Base-by-base conservation (phyloP, 2,797 vertebrate genomes). In the Somateria mollissima region DNA sequence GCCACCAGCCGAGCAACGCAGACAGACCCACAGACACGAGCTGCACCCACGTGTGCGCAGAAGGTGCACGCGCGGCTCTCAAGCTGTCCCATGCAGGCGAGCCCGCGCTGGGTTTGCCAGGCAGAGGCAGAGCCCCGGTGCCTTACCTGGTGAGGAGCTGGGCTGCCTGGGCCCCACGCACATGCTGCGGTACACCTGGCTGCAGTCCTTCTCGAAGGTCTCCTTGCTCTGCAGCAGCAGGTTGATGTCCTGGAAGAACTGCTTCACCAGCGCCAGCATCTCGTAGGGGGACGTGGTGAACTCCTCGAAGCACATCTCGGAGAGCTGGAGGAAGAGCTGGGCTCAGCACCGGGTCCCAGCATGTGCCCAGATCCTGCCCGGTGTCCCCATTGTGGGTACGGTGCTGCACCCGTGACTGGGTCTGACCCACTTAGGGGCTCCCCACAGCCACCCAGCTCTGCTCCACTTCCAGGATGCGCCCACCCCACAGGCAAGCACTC, bases 181-280 rank as follows among this genome's bases (percentile, higher is more conserved):
- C 32, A 25, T 9, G 10, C 89, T 85, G 57, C 81, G 58, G 82
- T 98, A 98, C 30, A 92, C 89, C 3, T 25, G 66, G 39, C 81
- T 98, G 96, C 98, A 98, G 56, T 98, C 95, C 75, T 93, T 97
- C 87, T 72, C 96, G 1, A 98, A 98, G 58, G 92, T 94, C 89
- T 88, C 85, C 64, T 81, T 41, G 20, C 92, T 76, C 65, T 90
- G 91, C 79, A 98, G 97, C 36, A 98, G 96, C 22, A 66, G 65
- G 36, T 94, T 96, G 69, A 97, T 97, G 86, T 97, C 88, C 24
- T 94, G 95, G 94, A 98, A 98, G 81, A 98, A 96, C 24, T 96
- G 78, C 71, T 97, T 97, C 93, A 98, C 97, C 94, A 97, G 94
- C 85, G 97, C 84, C 83, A 98, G 93, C 90, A 98, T 94, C 93